Evolutionary conservation across 2,797 vertebrate genomes (phyloP).

Genomic region (Tragelaphus oryx): DNA sequence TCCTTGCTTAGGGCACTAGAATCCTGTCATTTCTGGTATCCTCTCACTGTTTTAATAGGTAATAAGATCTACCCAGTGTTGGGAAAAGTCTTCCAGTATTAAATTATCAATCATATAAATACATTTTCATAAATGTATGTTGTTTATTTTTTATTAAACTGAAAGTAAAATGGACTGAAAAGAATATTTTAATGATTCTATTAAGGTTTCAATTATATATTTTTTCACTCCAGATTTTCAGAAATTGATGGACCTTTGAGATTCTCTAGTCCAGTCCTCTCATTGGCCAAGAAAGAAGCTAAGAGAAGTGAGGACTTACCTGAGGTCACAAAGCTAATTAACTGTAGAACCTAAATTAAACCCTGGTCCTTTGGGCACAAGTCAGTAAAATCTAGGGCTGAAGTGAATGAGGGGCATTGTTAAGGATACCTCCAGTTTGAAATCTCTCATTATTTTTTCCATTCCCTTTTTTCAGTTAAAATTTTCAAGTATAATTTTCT

Average conservation of each 20-base stretch:
- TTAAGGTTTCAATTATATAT: conserved; percentile 16
- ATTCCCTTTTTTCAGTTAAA: conserved; percentile 23
- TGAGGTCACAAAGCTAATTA: conserved; percentile 58
- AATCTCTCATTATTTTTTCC: neutral
- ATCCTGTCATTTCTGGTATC: neutral
- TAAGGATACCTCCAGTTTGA: neutral
- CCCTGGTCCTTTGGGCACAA: conserved; percentile 11
- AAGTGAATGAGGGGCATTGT: neutral
- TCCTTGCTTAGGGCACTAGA: neutral
- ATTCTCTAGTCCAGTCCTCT: conserved; percentile 10
- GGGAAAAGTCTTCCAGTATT: neutral
- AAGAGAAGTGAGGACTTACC: conserved; percentile 42
- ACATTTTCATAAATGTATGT: neutral
- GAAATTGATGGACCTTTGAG: neutral
- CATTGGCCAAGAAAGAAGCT: conserved; percentile 20
- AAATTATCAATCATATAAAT: neutral
- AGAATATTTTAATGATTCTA: conserved; percentile 15
- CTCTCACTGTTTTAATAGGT: neutral
- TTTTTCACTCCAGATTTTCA: conserved; percentile 2
- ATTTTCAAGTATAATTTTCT: neutral
- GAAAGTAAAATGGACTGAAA: neutral
- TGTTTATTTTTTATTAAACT: conserved; percentile 10
- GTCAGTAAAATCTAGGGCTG: conserved; percentile 15
- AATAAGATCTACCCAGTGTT: neutral
- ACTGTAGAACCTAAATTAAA: conserved; percentile 40